Evolutionary conservation across 2,888 invertebrate genomes (phyloP), one percentile per base, ranked within the genome.

Genomic region (Horisme vitalbata): DNA sequence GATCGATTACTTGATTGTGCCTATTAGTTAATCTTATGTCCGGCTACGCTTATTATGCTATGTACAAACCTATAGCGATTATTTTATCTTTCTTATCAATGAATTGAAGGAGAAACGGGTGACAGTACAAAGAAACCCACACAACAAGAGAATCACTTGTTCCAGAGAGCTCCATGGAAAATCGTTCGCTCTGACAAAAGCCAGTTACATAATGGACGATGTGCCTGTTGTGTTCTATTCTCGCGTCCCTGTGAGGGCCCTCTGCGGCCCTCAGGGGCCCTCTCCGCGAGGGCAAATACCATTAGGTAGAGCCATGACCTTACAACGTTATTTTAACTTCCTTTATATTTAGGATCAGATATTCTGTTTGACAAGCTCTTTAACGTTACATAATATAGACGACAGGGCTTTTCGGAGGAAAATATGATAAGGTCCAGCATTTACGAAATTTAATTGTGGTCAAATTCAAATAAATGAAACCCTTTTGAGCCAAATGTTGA

Each of bases 291-390:
- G 46, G 38, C 54, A 52, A 51, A 54, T 38, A 53, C 51, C 51
- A 54, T 52, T 52, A 57, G 53, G 13, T 9, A 15, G 35, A 44
- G 46, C 47, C 52, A 15, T 45, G 54, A 43, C 48, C 54, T 49
- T 23, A 27, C 24, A 26, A 21, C 21, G 30, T 24, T 21, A 23
- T 27, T 28, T 15, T 14, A 23, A 10, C 9, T 10, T n/a, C n/a
- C n/a, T n/a, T n/a, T n/a, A n/a, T n/a, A n/a, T n/a, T n/a, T n/a
- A n/a, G n/a, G n/a, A n/a, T n/a, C n/a, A n/a, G n/a, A n/a, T n/a
- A n/a, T n/a, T n/a, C n/a, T 41, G 15, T 43, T 28, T 28, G 41
- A 20, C 5, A 0, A 31, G 13, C 24, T 44, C 26, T 35, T 24
- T n/a, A 24, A 28, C 20, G 12, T 9, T 4, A 41, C 12, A 10